Evolutionary conservation across 2,113 vertebrate genomes (phyloP).

Genomic region (Fregetta grallaria): DNA sequence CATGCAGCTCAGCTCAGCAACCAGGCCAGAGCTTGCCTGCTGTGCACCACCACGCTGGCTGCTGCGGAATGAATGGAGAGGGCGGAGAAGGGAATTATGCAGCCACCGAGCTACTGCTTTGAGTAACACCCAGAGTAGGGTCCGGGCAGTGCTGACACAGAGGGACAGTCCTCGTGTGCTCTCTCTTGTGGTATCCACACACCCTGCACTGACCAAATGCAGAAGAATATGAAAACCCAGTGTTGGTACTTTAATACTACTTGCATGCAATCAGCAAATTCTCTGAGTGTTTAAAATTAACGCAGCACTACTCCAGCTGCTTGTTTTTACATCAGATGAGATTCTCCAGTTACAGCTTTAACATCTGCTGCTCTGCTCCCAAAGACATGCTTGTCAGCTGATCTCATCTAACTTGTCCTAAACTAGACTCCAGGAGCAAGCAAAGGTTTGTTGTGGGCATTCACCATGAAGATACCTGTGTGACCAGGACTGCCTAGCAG

Average conservation of each 20-base stretch:
- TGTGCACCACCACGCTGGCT: no score
- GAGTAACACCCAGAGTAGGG: not conserved
- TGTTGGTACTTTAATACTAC: not conserved
- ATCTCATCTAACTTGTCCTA: not conserved
- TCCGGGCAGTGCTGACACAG: not conserved
- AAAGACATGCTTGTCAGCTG: not conserved
- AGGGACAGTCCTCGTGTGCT: not conserved
- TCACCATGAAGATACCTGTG: not conserved
- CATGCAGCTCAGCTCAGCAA: not conserved
- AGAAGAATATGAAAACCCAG: not conserved
- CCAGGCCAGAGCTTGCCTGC: not conserved
- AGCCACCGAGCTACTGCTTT: not conserved
- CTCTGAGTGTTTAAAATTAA: not conserved
- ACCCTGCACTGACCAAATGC: not conserved
- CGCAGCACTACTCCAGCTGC: not conserved
- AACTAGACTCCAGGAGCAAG: not conserved
- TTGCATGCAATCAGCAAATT: not conserved
- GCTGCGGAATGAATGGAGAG: accelerated
- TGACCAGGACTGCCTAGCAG: not conserved
- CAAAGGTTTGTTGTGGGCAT: not conserved
- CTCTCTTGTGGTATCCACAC: not conserved
- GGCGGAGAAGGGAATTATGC: not conserved
- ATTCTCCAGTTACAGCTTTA: not conserved
- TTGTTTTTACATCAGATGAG: not conserved
- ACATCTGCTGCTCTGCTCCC: not conserved